phyloP scores from a whole-genome alignment of 2,797 vertebrate genomes.

The Premnoplex brunnescens region DNA sequence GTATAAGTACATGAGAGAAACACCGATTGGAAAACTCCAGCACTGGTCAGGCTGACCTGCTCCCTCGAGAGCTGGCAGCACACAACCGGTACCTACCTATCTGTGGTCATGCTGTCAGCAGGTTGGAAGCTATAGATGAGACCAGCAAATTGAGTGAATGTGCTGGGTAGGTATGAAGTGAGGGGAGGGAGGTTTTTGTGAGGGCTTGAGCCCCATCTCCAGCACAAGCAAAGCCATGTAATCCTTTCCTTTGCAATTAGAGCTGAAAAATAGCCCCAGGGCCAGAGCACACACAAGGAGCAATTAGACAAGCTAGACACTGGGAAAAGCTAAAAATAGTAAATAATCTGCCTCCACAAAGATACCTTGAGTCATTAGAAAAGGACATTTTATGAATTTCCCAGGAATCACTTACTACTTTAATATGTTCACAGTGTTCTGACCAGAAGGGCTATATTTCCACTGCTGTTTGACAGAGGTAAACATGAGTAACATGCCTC shows the following conservation, averaged over 20 bases:
- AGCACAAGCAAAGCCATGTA: constrained; percentile 8
- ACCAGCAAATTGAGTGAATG: not conserved
- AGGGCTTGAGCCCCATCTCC: not conserved
- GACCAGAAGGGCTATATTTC: not conserved
- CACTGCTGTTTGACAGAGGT: not conserved
- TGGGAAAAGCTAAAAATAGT: constrained; percentile 49
- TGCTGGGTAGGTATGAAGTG: not conserved
- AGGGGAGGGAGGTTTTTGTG: not conserved
- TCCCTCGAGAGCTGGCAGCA: not conserved
- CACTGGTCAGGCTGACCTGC: not conserved
- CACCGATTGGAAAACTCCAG: not conserved
- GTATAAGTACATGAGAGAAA: not conserved
- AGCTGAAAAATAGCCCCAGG: not conserved
- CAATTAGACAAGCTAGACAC: constrained; percentile 32
- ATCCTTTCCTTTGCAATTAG: constrained; percentile 36
- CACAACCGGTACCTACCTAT: not conserved
- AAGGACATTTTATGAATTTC: not conserved
- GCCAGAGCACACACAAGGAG: not conserved
- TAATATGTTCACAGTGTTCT: not conserved
- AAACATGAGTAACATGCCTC: not conserved
- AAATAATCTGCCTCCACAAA: constrained; percentile 18
- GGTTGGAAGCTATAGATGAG: not conserved
- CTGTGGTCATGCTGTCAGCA: not conserved
- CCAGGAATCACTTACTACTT: not conserved
- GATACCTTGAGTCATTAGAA: constrained; percentile 30